Evolutionary conservation across 2,113 vertebrate genomes (phyloP).

Genomic region (Mus spicilegus): DNA sequence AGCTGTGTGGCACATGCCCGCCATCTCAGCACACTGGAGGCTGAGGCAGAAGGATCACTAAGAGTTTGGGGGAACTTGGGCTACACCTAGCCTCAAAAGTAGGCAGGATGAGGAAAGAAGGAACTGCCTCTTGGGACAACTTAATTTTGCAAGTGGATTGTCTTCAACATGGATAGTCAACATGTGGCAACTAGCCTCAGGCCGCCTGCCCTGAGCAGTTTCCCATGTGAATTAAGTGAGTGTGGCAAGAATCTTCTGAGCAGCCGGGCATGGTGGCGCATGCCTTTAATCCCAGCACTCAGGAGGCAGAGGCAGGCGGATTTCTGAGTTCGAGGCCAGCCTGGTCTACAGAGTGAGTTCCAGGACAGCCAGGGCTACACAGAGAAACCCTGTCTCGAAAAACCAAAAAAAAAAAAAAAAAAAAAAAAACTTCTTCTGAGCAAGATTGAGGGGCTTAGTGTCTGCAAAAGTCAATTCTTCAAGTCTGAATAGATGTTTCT

Average conservation of each 20-base stretch:
- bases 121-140: not conserved
- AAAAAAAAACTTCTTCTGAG: not conserved
- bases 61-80: not conserved
- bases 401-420: no score
- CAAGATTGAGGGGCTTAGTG: not conserved
- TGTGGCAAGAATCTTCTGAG: not conserved
- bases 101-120: not conserved
- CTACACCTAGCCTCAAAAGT: not conserved
- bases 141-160: constrained; percentile 35
- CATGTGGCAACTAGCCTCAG: not conserved
- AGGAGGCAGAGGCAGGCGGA: no score
- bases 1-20: no score
- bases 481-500: constrained; percentile 24
- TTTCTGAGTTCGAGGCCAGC: no score
- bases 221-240: not conserved
- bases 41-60: not conserved
- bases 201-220: not conserved
- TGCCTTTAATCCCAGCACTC: no score
- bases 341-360: no score
- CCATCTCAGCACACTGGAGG: not conserved
- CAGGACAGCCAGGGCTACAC: no score
- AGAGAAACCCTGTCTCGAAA: no score
- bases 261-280: no score
- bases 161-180: constrained; percentile 9
- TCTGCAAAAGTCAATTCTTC: constrained; percentile 55